Evolutionary conservation across 2,888 invertebrate species (phyloP).

Genomic region (Cheilosia scutellata): DNA sequence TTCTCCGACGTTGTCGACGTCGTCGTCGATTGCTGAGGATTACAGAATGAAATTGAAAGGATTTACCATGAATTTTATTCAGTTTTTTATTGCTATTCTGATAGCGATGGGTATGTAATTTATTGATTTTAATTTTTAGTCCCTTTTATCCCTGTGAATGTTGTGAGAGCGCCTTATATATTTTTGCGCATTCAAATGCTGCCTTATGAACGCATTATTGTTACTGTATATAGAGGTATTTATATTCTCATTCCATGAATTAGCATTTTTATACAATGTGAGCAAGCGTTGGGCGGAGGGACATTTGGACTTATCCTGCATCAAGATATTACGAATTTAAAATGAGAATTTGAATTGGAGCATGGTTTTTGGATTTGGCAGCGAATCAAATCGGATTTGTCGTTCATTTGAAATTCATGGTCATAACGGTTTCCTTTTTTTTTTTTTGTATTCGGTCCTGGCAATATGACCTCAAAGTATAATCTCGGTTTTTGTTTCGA

Average conservation of each 20-base stretch:
- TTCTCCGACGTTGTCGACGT: constrained; percentile 37
- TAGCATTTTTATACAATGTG: constrained; percentile 66
- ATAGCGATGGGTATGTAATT: constrained; percentile 78
- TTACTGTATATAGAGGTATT: constrained; percentile 43
- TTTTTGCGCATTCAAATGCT: constrained; percentile 35
- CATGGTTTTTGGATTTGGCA: constrained; percentile 67
- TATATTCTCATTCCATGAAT: constrained; percentile 67
- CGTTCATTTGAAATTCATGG: constrained; percentile 73
- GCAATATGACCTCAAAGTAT: constrained; percentile 49
- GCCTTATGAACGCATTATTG: constrained; percentile 59
- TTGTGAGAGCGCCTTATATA: constrained; percentile 8
- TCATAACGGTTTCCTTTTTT: constrained; percentile 63
- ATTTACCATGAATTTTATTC: constrained; percentile 80
- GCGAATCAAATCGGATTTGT: constrained; percentile 74
- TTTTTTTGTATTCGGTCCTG: constrained; percentile 27
- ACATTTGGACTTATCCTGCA: constrained; percentile 56
- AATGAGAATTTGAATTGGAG: constrained; percentile 46
- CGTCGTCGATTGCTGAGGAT: constrained; percentile 77
- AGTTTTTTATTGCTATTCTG: constrained; percentile 77
- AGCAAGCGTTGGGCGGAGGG: background rate
- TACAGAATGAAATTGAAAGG: constrained; percentile 79
- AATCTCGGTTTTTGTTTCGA: constrained; percentile 28
- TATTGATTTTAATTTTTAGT: constrained; percentile 76
- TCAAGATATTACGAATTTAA: constrained; percentile 57
- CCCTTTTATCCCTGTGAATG: constrained; percentile 28